phyloP scores from a whole-genome alignment of 2,888 invertebrate genomes.

The Mesorhabditis spiculigera region DNA sequence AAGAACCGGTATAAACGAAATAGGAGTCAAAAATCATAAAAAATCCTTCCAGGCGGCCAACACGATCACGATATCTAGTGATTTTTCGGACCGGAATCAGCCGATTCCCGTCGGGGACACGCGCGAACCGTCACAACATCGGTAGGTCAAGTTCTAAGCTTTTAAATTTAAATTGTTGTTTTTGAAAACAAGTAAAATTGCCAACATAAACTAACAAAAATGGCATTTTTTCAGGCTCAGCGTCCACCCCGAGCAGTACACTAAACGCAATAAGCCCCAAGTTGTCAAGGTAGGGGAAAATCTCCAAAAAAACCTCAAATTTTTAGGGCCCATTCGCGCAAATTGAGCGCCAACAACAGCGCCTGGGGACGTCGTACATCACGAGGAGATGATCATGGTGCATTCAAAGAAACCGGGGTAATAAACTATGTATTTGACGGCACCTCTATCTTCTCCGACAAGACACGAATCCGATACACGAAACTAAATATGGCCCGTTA shows the following conservation, averaged over 20 bases:
- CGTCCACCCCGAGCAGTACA: too few relatives aligned
- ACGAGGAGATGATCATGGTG: not conserved
- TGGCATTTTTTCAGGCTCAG: too few relatives aligned
- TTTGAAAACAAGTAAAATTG: too few relatives aligned
- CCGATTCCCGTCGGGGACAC: not conserved
- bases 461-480: too few relatives aligned
- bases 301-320: not conserved
- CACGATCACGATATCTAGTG: not conserved
- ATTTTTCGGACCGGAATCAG: not conserved
- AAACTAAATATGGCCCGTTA: too few relatives aligned
- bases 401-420: not conserved
- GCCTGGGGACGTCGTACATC: not conserved
- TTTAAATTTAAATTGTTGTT: not conserved
- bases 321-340: constrained; percentile 2
- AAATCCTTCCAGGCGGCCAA: not conserved
- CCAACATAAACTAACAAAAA: too few relatives aligned
- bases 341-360: constrained; percentile 6
- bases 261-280: too few relatives aligned
- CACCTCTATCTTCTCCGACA: too few relatives aligned
- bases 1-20: too few relatives aligned
- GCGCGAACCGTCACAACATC: not conserved
- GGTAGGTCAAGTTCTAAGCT: not conserved
- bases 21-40: not conserved
- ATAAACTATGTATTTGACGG: too few relatives aligned
- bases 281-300: too few relatives aligned